These are phyloP conservation scores for Ectropis crepuscularia DNA, from an alignment of 2,888 invertebrate genomes.

Conservation along the genomic window DNA sequence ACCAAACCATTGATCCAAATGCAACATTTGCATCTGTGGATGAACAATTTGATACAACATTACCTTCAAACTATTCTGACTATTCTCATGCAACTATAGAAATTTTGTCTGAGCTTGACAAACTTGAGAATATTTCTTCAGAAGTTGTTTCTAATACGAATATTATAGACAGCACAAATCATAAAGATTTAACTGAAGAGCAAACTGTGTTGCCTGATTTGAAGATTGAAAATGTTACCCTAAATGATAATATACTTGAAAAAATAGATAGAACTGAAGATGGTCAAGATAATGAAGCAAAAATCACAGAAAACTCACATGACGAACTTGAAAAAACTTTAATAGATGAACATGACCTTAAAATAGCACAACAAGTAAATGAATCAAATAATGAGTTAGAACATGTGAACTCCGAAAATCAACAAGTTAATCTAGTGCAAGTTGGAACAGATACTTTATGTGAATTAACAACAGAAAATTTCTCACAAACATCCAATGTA, in stretches of 20 bases:
- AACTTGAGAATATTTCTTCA: conserved; percentile 9
- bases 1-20: conserved; percentile 1
- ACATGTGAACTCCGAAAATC: too few relatives aligned
- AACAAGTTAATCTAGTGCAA: too few relatives aligned
- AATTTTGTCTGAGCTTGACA: conserved; percentile 22
- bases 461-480: conserved; percentile 3
- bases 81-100: conserved; percentile 24
- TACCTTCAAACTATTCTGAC: conserved; percentile 14
- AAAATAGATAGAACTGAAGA: conserved; percentile 12
- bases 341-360: neutral
- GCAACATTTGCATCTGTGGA: conserved; percentile 11
- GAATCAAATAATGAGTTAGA: neutral
- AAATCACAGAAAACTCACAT: neutral
- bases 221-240: neutral
- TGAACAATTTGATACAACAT: conserved; percentile 12
- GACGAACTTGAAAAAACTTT: neutral
- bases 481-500: neutral
- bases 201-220: neutral
- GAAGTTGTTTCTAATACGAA: neutral
- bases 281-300: conserved; percentile 10
- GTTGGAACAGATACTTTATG: too few relatives aligned
- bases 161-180: neutral
- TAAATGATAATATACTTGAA: conserved; percentile 1
- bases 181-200: neutral
- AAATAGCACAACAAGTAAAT: neutral